These are phyloP conservation scores for Malacoraja senta DNA, from an alignment of 2,797 vertebrate genomes.

Conservation along the genomic window DNA sequence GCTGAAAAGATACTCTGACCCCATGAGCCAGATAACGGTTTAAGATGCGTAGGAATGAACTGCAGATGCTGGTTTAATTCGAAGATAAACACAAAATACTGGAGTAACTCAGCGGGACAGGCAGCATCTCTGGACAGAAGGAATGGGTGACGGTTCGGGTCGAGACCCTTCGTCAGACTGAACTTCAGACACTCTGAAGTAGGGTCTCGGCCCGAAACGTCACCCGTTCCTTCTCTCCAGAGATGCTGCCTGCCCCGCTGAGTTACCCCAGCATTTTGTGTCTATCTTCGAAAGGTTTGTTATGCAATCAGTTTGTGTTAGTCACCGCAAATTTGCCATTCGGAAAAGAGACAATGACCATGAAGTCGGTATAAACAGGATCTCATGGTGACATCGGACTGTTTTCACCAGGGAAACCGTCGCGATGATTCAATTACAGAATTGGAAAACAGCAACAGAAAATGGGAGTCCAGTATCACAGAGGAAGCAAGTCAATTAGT, in stretches of 20 bases:
- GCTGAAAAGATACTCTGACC: not conserved
- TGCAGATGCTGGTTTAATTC: no score
- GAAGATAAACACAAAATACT: no score
- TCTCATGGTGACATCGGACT: conserved; percentile 8
- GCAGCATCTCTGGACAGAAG: no score
- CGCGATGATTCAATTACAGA: conserved; percentile 14
- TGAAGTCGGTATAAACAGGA: conserved; percentile 24
- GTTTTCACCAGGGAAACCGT: not conserved
- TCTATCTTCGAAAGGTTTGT: not conserved
- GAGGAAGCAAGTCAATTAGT: not conserved
- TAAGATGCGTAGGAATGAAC: no score
- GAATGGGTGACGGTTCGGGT: no score
- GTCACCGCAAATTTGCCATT: not conserved
- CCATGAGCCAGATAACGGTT: not conserved
- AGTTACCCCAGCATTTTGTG: no score
- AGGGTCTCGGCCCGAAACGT: no score
- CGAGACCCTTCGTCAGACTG: no score
- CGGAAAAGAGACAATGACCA: not conserved
- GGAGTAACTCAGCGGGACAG: no score
- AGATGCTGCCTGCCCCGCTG: no score
- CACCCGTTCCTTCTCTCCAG: no score
- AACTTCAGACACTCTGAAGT: no score
- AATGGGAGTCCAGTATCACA: not conserved
- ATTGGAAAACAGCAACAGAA: not conserved
- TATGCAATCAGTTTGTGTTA: not conserved